Base-by-base conservation (phyloP, 2,888 invertebrate genomes). In the Cheilosia pagana region DNA sequence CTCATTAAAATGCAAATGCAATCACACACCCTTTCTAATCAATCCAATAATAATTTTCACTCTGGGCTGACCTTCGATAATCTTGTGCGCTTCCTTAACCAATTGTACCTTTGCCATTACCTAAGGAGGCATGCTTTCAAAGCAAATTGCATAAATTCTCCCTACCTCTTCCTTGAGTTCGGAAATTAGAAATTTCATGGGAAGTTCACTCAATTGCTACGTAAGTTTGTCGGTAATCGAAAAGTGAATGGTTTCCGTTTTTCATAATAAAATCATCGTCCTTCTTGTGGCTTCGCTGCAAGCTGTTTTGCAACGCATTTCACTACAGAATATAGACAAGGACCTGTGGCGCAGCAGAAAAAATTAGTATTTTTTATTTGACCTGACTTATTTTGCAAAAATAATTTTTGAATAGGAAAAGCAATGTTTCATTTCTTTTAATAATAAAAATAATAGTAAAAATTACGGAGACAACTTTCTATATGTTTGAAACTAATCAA, bases 181-280 rank as follows among this genome's bases (percentile, higher is more conserved):
- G 83, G 83, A 83, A 83, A 83, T 83, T 75, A 78, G 68, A 79
- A 70, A 74, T 79, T 70, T 62, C 74, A 52, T 75, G 31, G 83
- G 78, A 83, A 78, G 83, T 70, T 63, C 78, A 83, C 62, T 68
- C 50, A 57, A 78, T 83, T 78, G 83, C 68, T 45, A 63, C 35
- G 53, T 63, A 59, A 68, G 35, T 78, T 75, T 63, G 74, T 45
- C 74, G 74, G 83, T 83, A 83, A 83, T 83, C 74, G 83, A 83
- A 83, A 83, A 63, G 83, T 83, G 78, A 83, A 79, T 68, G 74
- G 65, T 75, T 78, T 83, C 83, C 83, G 41, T 52, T 59, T 70
- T 14, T 31, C 70, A 52, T 78, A 83, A 83, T 68, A 52, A 59
- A 70, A 70, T 83, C 78, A 83, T 83, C 74, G 78, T 70, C 63